Evolutionary conservation across 2,888 invertebrate species (phyloP), one percentile per base, ranked within the genome.

Genomic region (Gryllus longicercus): DNA sequence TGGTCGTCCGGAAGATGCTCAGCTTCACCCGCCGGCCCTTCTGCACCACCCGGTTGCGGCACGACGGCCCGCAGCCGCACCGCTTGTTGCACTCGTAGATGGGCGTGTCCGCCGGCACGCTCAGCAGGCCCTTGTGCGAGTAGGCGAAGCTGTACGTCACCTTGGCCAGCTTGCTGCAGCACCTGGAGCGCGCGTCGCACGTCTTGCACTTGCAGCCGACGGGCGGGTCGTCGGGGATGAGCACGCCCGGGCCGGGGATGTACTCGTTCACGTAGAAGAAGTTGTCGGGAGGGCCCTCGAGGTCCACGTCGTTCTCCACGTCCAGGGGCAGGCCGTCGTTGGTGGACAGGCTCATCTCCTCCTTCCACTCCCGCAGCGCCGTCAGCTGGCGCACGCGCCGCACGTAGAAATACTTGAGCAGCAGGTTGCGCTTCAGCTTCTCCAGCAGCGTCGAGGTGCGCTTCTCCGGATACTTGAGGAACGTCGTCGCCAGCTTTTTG

Each of bases 41-140:
- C 63, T 63, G 63, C 16, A 63, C 63, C 63, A 63, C 63, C 4
- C 63, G 63, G n/a, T 63, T 63, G 16, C 4, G 16, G 8, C 63
- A 63, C 4, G 14, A 4, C 16, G 3, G 0, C 63, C n/a, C n/a
- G 16, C 63, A 63, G 3, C 16, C 4, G 8, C 63, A 63, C 3
- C 63, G 63, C 63, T 63, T 63, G 63, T 63, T 63, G 63, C 63
- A 63, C n/a, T 63, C 63, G 63, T 63, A 63, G n/a, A 63, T 63
- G 63, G 63, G 63, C 63, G n/a, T 63, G 63, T 63, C n/a, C 4
- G 63, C 4, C 14, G 63, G n/a, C 63, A 63, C 63, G 14, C 63
- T 11, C 63, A 63, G n/a, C 14, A n/a, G 14, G 12, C 63, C 63
- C 8, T 63, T 14, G 14, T 0, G 63, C 4, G 63, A 18, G 63